Evolutionary conservation across 2,888 invertebrate species (phyloP).

Genomic region (Leptopilina drosophilae): DNA sequence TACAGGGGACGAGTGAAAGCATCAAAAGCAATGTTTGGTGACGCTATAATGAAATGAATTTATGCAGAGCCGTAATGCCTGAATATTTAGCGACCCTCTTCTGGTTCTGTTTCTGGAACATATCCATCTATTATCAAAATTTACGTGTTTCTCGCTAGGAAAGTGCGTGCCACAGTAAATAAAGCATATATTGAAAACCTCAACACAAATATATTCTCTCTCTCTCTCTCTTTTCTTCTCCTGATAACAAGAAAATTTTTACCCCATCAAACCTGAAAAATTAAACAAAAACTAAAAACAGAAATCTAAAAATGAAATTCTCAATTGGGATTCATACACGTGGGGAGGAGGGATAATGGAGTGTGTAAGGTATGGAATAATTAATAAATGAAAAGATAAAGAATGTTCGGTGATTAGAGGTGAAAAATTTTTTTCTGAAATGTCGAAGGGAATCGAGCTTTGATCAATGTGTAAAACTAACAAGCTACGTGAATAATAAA

Average conservation of each 20-base stretch:
- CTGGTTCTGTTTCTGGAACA: slow-evolving; percentile 72
- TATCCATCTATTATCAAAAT: slow-evolving; percentile 23
- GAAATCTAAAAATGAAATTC: not conserved
- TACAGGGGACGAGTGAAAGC: slow-evolving; percentile 68
- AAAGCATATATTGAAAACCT: not conserved
- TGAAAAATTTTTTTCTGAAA: not conserved
- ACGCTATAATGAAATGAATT: slow-evolving; percentile 82
- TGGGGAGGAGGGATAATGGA: no score
- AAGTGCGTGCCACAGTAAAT: slow-evolving; percentile 9
- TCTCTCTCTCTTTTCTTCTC: no score
- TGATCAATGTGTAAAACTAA: slow-evolving; percentile 25
- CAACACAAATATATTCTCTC: not conserved
- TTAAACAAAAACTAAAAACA: not conserved
- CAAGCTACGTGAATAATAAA: slow-evolving; percentile 39
- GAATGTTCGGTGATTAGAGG: slow-evolving; percentile 2
- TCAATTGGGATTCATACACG: not conserved
- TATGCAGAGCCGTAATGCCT: slow-evolving; percentile 83
- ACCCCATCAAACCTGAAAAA: no score
- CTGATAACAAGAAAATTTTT: no score
- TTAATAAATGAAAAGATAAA: slow-evolving; percentile 2
- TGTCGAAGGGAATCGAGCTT: not conserved
- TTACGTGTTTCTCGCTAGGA: slow-evolving; percentile 22
- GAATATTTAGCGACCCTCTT: slow-evolving; percentile 76
- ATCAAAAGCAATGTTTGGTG: slow-evolving; percentile 81
- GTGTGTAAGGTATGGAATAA: not conserved